Percentiles rank a stretch among this genome's conserved stretches.
These are phyloP conservation scores for Argyresthia albistria DNA, from an alignment of 2,888 invertebrate species.

Conservation along the genomic window DNA sequence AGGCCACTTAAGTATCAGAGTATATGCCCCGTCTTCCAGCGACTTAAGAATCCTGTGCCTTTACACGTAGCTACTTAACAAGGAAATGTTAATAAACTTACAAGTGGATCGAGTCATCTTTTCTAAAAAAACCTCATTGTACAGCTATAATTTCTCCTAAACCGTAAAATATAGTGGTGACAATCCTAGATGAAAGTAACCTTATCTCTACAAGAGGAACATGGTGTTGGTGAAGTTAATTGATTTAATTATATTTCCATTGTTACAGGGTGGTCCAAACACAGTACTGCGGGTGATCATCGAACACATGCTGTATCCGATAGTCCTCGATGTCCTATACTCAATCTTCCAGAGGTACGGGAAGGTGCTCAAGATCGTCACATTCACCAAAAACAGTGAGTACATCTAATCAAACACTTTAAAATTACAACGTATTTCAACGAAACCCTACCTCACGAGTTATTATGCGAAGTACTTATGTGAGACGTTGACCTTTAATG, in stretches of 20 bases:
- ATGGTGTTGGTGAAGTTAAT: too few relatives aligned
- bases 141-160: too few relatives aligned
- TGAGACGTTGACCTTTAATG: too few relatives aligned
- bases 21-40: constrained; percentile 7
- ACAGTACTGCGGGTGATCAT: constrained; percentile 98
- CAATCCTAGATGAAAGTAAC: too few relatives aligned
- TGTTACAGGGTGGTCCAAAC: constrained; percentile 88
- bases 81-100: too few relatives aligned
- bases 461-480: too few relatives aligned
- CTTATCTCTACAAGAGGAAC: too few relatives aligned
- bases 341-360: constrained; percentile 99
- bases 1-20: constrained; percentile 24
- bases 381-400: constrained; percentile 99
- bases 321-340: constrained; percentile 96
- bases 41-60: not conserved
- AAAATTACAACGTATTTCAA: not conserved
- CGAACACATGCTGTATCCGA: constrained; percentile 98
- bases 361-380: constrained; percentile 99
- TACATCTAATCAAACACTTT: constrained; percentile 21
- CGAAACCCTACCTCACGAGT: too few relatives aligned
- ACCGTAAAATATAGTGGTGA: too few relatives aligned
- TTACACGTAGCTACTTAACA: too few relatives aligned
- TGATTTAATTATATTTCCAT: constrained; percentile 19
- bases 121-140: too few relatives aligned
- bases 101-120: too few relatives aligned